These are phyloP conservation scores for Phaedon cochleariae DNA, from an alignment of 2,888 invertebrate species.

Conservation along the genomic window DNA sequence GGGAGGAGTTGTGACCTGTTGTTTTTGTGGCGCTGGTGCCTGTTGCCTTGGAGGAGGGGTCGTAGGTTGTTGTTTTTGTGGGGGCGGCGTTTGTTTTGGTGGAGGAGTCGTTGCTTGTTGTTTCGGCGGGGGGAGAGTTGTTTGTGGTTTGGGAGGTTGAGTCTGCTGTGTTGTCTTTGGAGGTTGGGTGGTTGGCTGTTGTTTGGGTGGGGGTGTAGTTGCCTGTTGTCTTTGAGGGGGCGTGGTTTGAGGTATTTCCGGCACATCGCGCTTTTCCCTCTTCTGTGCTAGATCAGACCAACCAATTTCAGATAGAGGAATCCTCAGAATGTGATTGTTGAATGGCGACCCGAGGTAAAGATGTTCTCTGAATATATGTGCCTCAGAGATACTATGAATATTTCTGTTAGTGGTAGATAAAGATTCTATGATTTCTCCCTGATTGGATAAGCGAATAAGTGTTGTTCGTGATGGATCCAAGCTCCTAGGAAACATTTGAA, in stretches of 20 bases:
- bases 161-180: conserved; percentile 21
- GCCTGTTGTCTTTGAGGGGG: conserved; percentile 34
- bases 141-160: conserved; percentile 28
- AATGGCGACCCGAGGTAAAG: conserved; percentile 76
- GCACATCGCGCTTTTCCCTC: conserved; percentile 29
- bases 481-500: conserved; percentile 60
- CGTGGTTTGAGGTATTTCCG: conserved; percentile 32
- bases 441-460: conserved; percentile 73
- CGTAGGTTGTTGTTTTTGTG: conserved; percentile 20
- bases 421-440: conserved; percentile 76
- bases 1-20: no score
- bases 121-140: conserved; percentile 41
- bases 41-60: conserved; percentile 20
- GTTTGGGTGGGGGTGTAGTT: conserved; percentile 42
- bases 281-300: conserved; percentile 49
- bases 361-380: conserved; percentile 70
- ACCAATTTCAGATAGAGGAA: conserved; percentile 67
- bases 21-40: no score
- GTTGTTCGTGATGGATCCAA: conserved; percentile 64
- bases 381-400: conserved; percentile 69
- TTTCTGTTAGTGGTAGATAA: conserved; percentile 71
- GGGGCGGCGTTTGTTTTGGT: no score
- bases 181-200: conserved; percentile 34
- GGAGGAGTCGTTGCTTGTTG: conserved; percentile 33
- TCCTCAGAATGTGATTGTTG: conserved; percentile 71